A percentile compares a stretch with the other conserved stretches of the same genome.
Evolutionary conservation across 1,140 invertebrate genomes (phyloP).

Genomic region (Ganaspis sp.): DNA sequence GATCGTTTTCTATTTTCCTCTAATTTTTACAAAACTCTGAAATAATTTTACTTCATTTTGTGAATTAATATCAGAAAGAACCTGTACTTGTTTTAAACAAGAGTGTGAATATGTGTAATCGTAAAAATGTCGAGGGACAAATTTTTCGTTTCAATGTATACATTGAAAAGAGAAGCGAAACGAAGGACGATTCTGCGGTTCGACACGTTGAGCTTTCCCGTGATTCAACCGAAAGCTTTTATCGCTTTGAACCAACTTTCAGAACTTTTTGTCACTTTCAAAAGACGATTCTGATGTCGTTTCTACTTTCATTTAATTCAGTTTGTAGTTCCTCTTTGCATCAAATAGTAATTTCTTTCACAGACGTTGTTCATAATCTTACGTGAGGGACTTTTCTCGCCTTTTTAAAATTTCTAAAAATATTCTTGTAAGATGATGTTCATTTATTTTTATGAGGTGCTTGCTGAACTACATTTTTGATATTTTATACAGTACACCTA

Average conservation of each 20-base stretch:
- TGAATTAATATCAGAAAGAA: too few relatives aligned
- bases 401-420: not conserved
- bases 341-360: not conserved
- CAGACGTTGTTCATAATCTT: not conserved
- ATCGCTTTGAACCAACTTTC: slow-evolving; percentile 22
- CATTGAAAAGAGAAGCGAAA: slow-evolving; percentile 3
- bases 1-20: too few relatives aligned
- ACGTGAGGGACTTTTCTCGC: not conserved
- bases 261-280: slow-evolving; percentile 23
- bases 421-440: not conserved
- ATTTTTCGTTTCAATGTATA: not conserved
- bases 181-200: not conserved
- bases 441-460: too few relatives aligned
- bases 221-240: slow-evolving; percentile 18
- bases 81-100: too few relatives aligned
- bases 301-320: slow-evolving; percentile 20
- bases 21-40: too few relatives aligned
- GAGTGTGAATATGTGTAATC: too few relatives aligned
- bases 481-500: too few relatives aligned
- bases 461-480: too few relatives aligned
- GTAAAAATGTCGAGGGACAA: not conserved
- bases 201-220: slow-evolving; percentile 5
- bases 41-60: too few relatives aligned
- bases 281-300: slow-evolving; percentile 26
- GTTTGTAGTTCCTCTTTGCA: not conserved